phyloP scores from a whole-genome alignment of 2,888 invertebrate genomes.

The Thymelicus acteon region DNA sequence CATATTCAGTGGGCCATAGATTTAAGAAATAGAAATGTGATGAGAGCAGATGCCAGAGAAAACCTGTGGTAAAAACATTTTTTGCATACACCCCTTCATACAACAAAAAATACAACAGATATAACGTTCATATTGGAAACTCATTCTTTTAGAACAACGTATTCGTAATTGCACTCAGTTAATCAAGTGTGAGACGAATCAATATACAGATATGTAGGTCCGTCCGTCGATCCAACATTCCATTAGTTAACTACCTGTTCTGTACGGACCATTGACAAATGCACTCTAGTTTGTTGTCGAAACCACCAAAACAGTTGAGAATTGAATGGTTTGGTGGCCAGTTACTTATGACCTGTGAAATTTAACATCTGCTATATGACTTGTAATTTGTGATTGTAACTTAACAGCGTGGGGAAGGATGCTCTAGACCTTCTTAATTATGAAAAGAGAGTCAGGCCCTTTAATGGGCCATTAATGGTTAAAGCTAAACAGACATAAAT shows the following conservation, averaged over 20 bases:
- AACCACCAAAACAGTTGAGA: constrained; percentile 76
- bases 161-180: constrained; percentile 51
- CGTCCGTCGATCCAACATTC: constrained; percentile 59
- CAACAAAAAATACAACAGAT: no score
- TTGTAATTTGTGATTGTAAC: background rate
- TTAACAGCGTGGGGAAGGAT: no score
- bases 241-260: constrained; percentile 72
- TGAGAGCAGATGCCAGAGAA: no score
- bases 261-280: constrained; percentile 70
- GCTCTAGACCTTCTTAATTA: no score
- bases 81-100: no score
- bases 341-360: constrained; percentile 51
- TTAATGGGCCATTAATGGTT: no score
- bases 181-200: constrained; percentile 57
- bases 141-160: background rate
- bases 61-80: no score
- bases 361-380: background rate
- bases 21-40: no score
- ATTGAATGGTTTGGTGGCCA: constrained; percentile 66
- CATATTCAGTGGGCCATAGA: no score
- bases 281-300: constrained; percentile 68
- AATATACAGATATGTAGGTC: constrained; percentile 62
- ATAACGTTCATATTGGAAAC: background rate
- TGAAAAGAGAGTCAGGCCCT: no score
- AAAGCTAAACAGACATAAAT: no score